Conservation (phyloP, 2,113 vertebrate species). For the Speoplatyrhinus poulsoni region DNA sequence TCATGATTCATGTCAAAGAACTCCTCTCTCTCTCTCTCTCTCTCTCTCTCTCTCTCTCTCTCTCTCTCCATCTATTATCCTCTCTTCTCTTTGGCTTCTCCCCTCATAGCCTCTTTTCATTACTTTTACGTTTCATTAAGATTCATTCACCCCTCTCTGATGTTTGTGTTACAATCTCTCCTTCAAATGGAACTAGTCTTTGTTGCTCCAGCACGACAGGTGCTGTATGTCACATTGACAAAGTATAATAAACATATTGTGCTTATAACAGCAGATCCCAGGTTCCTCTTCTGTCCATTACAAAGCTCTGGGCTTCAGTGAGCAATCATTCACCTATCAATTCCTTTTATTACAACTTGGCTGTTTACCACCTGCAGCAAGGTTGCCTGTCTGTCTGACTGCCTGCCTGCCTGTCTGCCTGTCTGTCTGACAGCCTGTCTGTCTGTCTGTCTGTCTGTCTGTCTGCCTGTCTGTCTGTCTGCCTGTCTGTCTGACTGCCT, state of each 20-base stretch:
- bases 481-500: not conserved
- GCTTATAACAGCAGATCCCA: too few species aligned
- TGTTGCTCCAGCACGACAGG: too few species aligned
- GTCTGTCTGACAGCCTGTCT: constrained; percentile 5
- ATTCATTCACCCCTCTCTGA: not conserved
- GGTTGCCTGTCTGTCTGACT: constrained; percentile 8
- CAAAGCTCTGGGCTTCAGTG: too few species aligned
- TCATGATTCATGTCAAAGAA: constrained; percentile 74
- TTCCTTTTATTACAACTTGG: too few species aligned
- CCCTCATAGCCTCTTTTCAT: not conserved
- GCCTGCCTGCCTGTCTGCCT: constrained; percentile 14
- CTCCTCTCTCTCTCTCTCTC: constrained; percentile 26
- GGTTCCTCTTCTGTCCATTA: too few species aligned
- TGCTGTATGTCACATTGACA: too few species aligned
- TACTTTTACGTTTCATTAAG: not conserved
- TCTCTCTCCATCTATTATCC: constrained; percentile 24
- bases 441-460: constrained; percentile 8
- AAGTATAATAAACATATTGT: too few species aligned
- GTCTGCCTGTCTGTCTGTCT: constrained; percentile 18
- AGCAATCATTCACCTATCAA: too few species aligned
- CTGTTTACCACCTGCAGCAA: too few species aligned
- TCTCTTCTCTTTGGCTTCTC: constrained; percentile 10
- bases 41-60: constrained; percentile 14
- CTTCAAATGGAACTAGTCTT: too few species aligned
- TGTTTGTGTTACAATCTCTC: not conserved